A percentile compares a stretch with the other conserved stretches of the same genome.
Conservation (phyloP, 2,797 vertebrate species). For the Lerista edwardsae region DNA sequence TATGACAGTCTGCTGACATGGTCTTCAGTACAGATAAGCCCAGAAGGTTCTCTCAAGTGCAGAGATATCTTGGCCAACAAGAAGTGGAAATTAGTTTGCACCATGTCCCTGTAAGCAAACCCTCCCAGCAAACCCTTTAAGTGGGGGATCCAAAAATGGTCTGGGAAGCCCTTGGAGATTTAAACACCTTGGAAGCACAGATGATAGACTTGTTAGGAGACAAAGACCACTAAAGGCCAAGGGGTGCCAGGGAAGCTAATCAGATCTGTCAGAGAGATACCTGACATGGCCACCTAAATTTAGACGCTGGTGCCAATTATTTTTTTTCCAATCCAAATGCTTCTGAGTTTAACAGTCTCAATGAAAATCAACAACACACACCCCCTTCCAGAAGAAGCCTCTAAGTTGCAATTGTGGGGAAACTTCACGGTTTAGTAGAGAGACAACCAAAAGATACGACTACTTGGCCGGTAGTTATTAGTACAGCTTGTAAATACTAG, state of each 20-base stretch:
- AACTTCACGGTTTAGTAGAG: background rate
- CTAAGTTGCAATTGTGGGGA: background rate
- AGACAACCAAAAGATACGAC: background rate
- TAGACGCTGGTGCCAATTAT: background rate
- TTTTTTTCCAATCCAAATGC: background rate
- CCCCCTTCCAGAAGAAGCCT: background rate
- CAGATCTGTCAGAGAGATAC: background rate
- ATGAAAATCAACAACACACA: background rate
- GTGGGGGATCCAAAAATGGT: background rate
- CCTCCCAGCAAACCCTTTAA: background rate
- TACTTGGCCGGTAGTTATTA: background rate
- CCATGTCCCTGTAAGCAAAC: background rate
- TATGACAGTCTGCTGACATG: background rate
- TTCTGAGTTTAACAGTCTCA: background rate
- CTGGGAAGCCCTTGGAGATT: background rate
- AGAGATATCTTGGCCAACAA: background rate
- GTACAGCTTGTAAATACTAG: background rate
- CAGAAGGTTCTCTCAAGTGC: background rate
- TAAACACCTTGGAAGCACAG: background rate
- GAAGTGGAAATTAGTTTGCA: background rate
- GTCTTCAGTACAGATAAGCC: background rate
- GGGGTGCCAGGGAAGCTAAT: background rate
- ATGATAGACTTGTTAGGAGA: background rate
- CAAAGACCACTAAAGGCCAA: background rate
- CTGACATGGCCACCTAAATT: constrained; percentile 1